Evolutionary conservation across 2,888 invertebrate genomes (phyloP).

Genomic region (Griposia aprilina): DNA sequence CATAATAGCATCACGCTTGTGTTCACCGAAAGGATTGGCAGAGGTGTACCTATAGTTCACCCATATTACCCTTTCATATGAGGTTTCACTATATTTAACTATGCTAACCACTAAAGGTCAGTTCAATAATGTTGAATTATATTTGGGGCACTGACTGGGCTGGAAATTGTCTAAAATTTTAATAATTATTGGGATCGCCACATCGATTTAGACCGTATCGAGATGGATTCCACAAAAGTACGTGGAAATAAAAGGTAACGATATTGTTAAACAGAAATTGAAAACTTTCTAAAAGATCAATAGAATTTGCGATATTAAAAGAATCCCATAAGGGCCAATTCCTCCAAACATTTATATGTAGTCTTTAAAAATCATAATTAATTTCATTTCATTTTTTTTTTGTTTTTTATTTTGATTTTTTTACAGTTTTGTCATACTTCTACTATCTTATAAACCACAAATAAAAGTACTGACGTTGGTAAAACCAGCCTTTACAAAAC

Average conservation of each 20-base stretch:
- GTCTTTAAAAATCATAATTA: no score
- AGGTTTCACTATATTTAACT: constrained; percentile 28
- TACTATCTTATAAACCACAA: neutral
- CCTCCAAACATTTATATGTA: neutral
- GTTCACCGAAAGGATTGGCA: no score
- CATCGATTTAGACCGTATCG: neutral
- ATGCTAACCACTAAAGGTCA: constrained; percentile 9
- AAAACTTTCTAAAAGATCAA: constrained; percentile 15
- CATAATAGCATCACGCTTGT: no score
- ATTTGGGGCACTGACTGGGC: neutral
- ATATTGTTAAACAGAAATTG: neutral
- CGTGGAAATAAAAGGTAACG: constrained; percentile 5
- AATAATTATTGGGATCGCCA: neutral
- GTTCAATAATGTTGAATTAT: neutral
- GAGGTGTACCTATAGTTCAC: no score
- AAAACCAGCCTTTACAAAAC: constrained; percentile 7
- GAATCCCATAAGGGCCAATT: neutral
- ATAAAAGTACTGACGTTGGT: neutral
- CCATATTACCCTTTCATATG: neutral
- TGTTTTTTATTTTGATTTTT: neutral
- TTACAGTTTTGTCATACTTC: neutral
- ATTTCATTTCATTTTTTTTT: no score
- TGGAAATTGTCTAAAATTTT: constrained; percentile 8
- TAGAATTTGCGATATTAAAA: neutral
- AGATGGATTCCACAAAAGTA: neutral